Evolutionary conservation across 2,888 invertebrate genomes (phyloP), one percentile per base, ranked within the genome.

Genomic region (Scelioninae gen. 2): DNA sequence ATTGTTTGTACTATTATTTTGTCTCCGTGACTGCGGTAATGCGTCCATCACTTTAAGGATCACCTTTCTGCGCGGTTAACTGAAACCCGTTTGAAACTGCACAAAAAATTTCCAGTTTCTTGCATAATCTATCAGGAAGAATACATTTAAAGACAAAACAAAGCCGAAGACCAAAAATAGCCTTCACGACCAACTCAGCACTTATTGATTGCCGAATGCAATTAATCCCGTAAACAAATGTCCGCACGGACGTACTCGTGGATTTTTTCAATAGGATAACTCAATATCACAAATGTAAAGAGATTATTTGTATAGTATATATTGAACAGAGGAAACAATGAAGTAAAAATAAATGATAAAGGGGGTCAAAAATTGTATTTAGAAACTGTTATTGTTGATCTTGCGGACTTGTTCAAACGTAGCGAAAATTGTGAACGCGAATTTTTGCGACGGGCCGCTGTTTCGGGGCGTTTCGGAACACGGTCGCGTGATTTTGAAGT

Each of bases 331-430:
- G 18, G 16, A 61, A 46, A 45, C 45, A 52, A 60, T 53, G 60
- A 39, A 58, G 46, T 55, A 37, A 72, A 60, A 55, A 45, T 45
- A 46, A 72, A 71, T 18, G 55, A 55, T 13, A 41, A 48, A 37
- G 60, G 58, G 53, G 55, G 53, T 64, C 58, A 53, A 50, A 63
- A 64, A 67, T 50, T 74, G 74, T 74, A 70, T 74, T 48, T 74
- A 74, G 60, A 60, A 53, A 73, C 57, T 67, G 65, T 70, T 72
- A 72, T 65, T 72, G 71, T 72, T 72, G 65, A 72, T 64, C 71
- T 46, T 72, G 71, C 65, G 53, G 43, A 64, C 55, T 71, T 58
- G 55, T 70, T 70, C 39, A 48, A 57, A 57, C 63, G 70, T 70
- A 70, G 57, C 57, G 43, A 63, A 55, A 19, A 63, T 43, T 63